Percentiles rank a stretch among this genome's conserved stretches.
phyloP scores from a whole-genome alignment of 1,140 invertebrate species.

The Formica exsecta region DNA sequence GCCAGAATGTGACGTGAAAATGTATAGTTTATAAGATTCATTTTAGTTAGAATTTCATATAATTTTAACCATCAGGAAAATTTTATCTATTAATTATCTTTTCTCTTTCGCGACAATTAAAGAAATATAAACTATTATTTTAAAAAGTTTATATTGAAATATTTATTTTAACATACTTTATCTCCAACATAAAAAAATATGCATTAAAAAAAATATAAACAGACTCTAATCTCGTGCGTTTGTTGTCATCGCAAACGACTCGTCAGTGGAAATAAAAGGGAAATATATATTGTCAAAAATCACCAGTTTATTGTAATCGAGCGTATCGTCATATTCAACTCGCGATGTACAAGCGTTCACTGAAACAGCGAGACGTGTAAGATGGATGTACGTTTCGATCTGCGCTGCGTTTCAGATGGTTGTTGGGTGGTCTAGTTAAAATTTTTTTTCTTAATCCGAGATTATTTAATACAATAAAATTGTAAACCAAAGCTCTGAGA shows the following conservation, averaged over 20 bases:
- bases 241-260: constrained; percentile 29
- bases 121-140: not conserved
- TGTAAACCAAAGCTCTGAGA: constrained; percentile 8
- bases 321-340: not conserved
- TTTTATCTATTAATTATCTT: not conserved
- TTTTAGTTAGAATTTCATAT: not conserved
- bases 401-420: constrained; percentile 1
- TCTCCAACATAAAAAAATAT: not conserved
- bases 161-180: not conserved
- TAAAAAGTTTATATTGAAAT: not conserved
- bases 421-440: constrained; percentile 8
- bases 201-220: not conserved
- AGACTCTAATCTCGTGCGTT: not conserved
- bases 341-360: not conserved
- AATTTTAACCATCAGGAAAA: not conserved
- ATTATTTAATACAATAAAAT: not conserved
- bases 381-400: constrained; percentile 42
- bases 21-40: not conserved
- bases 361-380: constrained; percentile 31
- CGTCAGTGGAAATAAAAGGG: not conserved
- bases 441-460: constrained; percentile 3
- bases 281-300: constrained; percentile 27
- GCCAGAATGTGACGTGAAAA: not conserved
- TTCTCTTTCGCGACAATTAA: not conserved
- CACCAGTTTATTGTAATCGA: constrained; percentile 14